These are phyloP conservation scores for Arctia plantaginis DNA, from an alignment of 2,888 invertebrate genomes.

Conservation along the genomic window DNA sequence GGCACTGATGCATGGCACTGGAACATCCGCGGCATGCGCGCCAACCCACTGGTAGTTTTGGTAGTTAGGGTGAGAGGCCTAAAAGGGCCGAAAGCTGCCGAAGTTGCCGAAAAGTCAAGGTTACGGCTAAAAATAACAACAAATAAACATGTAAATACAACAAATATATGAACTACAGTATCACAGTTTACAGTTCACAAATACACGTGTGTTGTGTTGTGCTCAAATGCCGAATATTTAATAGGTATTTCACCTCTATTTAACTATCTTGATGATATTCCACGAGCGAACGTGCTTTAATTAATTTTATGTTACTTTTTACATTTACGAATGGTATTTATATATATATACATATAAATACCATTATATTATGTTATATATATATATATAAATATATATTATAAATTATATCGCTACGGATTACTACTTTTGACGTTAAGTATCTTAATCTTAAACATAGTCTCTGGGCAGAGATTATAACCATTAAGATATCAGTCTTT, in stretches of 20 bases:
- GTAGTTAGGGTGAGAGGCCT: no score
- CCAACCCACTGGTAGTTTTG: no score
- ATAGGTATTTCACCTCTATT: constrained; percentile 1
- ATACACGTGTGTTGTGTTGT: neutral
- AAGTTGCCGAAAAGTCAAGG: neutral
- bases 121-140: neutral
- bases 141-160: neutral
- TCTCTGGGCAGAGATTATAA: neutral
- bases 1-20: no score
- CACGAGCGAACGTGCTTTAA: neutral
- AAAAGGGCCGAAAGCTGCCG: no score
- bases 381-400: no score
- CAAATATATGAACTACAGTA: neutral
- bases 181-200: constrained; percentile 1
- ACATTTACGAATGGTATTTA: neutral
- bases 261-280: neutral
- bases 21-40: no score
- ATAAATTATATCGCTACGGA: neutral
- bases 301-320: constrained; percentile 1
- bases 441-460: neutral
- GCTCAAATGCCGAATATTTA: neutral
- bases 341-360: no score
- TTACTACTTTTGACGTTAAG: neutral
- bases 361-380: no score
- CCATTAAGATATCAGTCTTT: no score